A percentile compares a stretch with the other conserved stretches of the same genome.
Conservation (phyloP, 2,113 vertebrate species). For the Gadus chalcogrammus region DNA sequence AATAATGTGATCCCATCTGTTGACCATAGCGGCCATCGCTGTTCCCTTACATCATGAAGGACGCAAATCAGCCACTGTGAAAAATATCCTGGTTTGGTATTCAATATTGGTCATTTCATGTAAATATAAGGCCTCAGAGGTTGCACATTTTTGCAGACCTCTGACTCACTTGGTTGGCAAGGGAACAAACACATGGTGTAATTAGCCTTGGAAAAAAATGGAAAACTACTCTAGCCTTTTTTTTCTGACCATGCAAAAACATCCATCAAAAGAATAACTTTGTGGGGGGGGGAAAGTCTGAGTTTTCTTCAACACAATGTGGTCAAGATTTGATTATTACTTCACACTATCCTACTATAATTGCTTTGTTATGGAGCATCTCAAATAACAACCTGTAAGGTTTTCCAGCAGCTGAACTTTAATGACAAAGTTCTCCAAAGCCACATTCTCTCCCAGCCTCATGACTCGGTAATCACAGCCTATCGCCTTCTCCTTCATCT, state of each 20-base stretch:
- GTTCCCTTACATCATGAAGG: constrained; percentile 36
- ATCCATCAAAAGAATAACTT: constrained; percentile 18
- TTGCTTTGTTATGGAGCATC: constrained; percentile 16
- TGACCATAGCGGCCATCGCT: constrained; percentile 43
- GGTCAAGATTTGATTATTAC: too few species aligned
- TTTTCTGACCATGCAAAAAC: background rate
- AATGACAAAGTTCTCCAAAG: constrained; percentile 62
- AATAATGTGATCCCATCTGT: constrained; percentile 33
- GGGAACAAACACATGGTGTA: constrained; percentile 36
- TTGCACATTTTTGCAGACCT: constrained; percentile 50
- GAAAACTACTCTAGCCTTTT: background rate
- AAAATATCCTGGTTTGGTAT: constrained; percentile 58
- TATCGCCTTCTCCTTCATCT: constrained; percentile 59
- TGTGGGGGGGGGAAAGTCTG: background rate
- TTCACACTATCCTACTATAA: too few species aligned
- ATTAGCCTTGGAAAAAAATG: constrained; percentile 26
- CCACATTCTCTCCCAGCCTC: constrained; percentile 54
- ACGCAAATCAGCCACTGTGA: constrained; percentile 48
- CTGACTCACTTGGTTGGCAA: constrained; percentile 30
- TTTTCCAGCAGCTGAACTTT: constrained; percentile 46
- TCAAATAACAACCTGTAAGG: constrained; percentile 45
- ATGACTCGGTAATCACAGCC: constrained; percentile 67
- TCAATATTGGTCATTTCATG: constrained; percentile 71
- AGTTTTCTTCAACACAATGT: too few species aligned
- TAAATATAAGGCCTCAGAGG: constrained; percentile 63